Percentiles rank a stretch among this genome's conserved stretches.
phyloP scores from a whole-genome alignment of 2,888 invertebrate species.

The Timema cristinae region DNA sequence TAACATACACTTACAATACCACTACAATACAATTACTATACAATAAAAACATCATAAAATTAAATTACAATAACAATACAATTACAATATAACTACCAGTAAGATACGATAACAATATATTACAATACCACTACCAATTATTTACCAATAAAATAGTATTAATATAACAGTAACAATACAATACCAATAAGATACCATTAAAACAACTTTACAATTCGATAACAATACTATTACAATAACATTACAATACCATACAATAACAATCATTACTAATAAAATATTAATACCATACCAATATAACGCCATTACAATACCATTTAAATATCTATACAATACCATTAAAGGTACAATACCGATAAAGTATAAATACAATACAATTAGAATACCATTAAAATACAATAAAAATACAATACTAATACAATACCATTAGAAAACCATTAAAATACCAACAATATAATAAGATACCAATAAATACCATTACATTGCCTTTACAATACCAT shows the following conservation, averaged over 20 bases:
- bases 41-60: not conserved
- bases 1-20: no score
- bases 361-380: no score
- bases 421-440: no score
- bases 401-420: no score
- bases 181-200: not conserved
- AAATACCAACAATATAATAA: no score
- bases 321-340: no score
- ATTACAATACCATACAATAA: not conserved
- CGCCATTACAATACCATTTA: no score
- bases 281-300: no score
- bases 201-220: not conserved
- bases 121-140: not conserved
- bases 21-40: not conserved
- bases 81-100: constrained; percentile 3
- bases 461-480: no score
- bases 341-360: no score
- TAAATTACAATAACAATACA: constrained; percentile 3
- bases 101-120: not conserved
- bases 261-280: constrained; percentile 1
- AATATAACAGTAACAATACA: constrained; percentile 1
- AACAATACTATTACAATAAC: not conserved
- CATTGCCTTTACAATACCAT: no score
- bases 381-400: no score
- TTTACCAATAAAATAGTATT: not conserved